A percentile compares a stretch with the other conserved stretches of the same genome.
Evolutionary conservation across 2,888 invertebrate genomes (phyloP).

Genomic region (Callosobruchus maculatus): DNA sequence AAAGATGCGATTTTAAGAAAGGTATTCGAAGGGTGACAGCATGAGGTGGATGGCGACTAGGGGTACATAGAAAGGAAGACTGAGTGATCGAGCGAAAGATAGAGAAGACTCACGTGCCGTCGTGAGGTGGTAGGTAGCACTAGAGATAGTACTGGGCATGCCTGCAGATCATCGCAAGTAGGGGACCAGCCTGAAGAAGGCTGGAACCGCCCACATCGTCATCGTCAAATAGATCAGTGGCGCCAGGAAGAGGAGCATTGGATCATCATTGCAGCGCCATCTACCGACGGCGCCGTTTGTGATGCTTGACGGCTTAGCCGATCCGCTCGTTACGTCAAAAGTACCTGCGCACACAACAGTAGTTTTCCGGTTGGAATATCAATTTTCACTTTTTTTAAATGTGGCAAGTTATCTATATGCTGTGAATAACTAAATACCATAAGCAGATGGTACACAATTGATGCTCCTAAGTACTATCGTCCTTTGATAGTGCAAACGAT

Average conservation of each 20-base stretch:
- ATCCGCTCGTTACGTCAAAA: constrained; percentile 32
- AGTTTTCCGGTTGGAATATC: neutral
- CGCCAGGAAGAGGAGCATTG: constrained; percentile 38
- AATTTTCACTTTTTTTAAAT: too few species aligned
- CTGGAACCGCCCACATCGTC: neutral
- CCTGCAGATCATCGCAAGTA: constrained; percentile 41
- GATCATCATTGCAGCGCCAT: constrained; percentile 17
- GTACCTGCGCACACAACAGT: constrained; percentile 40
- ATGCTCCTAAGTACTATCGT: too few species aligned
- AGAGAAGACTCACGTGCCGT: constrained; percentile 23
- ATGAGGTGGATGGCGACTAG: neutral
- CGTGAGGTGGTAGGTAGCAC: constrained; percentile 18
- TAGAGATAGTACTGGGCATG: constrained; percentile 10
- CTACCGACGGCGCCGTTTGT: constrained; percentile 21
- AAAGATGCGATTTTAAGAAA: neutral
- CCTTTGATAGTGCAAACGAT: too few species aligned
- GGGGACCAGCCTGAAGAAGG: constrained; percentile 34
- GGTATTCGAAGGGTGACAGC: neutral
- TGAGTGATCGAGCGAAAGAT: constrained; percentile 18
- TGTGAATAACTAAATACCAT: too few species aligned
- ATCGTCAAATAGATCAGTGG: constrained; percentile 35
- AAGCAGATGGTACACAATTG: too few species aligned
- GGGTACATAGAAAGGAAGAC: neutral
- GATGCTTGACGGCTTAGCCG: constrained; percentile 8
- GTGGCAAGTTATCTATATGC: too few species aligned